Evolutionary conservation across 2,797 vertebrate genomes (phyloP).

Genomic region (Sciurus vulgaris): DNA sequence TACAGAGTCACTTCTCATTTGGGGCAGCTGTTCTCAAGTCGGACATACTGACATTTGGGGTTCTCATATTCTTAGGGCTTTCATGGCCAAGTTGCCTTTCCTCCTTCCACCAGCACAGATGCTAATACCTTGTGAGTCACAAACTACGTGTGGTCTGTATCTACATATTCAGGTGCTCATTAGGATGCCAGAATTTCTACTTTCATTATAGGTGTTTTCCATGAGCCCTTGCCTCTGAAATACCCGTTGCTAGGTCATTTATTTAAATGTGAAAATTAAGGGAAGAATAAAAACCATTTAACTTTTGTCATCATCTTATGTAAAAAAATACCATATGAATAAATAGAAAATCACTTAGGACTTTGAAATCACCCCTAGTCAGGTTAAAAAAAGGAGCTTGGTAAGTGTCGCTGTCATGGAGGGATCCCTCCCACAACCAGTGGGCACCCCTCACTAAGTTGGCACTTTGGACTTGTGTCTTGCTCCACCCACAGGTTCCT

Average conservation of each 20-base stretch:
- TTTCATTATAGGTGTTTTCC: background rate
- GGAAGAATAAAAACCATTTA: background rate
- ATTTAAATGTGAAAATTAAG: background rate
- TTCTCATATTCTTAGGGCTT: background rate
- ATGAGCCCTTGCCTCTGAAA: slow-evolving; percentile 8
- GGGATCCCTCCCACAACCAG: background rate
- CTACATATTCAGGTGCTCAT: background rate
- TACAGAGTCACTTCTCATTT: background rate
- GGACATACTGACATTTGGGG: background rate
- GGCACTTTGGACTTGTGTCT: background rate
- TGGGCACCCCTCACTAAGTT: background rate
- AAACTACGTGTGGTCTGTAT: background rate
- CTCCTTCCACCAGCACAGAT: background rate
- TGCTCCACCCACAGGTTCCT: background rate
- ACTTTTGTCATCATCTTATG: background rate
- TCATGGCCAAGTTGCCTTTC: background rate
- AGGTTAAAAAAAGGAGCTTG: slow-evolving; percentile 34
- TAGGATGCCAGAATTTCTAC: background rate
- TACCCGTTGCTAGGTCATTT: background rate
- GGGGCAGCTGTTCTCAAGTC: background rate
- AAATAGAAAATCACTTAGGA: background rate
- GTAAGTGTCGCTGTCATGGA: background rate
- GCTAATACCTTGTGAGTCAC: background rate
- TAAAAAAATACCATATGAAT: background rate
- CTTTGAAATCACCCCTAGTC: background rate